Evolutionary conservation across 2,888 invertebrate species (phyloP).

Genomic region (Mellilla xanthometata): DNA sequence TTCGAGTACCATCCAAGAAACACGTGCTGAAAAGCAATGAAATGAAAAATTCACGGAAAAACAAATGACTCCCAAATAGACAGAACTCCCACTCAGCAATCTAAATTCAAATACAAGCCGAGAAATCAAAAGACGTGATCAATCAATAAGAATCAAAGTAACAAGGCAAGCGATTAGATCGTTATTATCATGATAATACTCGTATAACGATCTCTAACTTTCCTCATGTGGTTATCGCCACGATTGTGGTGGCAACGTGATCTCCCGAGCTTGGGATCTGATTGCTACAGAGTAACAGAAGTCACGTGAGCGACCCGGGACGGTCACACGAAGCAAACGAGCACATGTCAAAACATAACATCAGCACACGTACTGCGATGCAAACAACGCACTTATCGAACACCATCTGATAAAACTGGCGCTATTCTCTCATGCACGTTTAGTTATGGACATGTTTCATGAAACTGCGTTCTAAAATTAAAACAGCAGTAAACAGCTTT

Average conservation of each 20-base stretch:
- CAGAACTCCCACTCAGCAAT: too few species aligned
- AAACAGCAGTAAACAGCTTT: too few species aligned
- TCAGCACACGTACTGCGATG: constrained; percentile 39
- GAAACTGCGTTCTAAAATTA: not conserved
- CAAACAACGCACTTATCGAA: constrained; percentile 26
- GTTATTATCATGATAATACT: too few species aligned
- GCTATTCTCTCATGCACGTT: constrained; percentile 3
- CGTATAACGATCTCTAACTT: too few species aligned
- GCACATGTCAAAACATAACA: constrained; percentile 46
- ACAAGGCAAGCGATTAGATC: too few species aligned
- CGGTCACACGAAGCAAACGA: constrained; percentile 42
- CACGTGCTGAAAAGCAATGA: too few species aligned
- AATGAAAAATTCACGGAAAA: too few species aligned
- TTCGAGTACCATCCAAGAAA: too few species aligned
- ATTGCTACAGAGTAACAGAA: constrained; percentile 45
- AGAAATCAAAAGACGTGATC: too few species aligned
- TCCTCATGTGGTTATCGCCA: not conserved
- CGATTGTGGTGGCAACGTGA: constrained; percentile 43
- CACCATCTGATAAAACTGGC: constrained; percentile 20
- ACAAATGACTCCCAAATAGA: too few species aligned
- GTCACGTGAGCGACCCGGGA: constrained; percentile 44
- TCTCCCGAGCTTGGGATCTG: constrained; percentile 44
- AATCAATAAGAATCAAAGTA: too few species aligned
- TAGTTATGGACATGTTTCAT: not conserved
- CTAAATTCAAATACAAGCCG: too few species aligned